Evolutionary conservation across 1,140 invertebrate species (phyloP), one percentile per base, ranked within the genome.

Genomic region (Calliphora vicina): DNA sequence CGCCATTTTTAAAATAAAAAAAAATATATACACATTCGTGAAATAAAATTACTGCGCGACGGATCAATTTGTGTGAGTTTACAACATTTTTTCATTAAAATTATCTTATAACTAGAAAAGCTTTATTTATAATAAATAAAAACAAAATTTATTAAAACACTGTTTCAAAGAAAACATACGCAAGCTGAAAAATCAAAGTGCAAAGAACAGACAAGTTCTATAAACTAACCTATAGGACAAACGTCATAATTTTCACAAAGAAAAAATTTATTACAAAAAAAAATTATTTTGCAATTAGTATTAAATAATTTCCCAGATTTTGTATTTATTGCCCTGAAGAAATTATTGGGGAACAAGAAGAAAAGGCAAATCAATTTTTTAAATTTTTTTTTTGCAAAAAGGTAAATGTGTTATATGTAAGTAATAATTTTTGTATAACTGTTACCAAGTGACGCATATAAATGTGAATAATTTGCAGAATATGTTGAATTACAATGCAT

Each of bases 41-140:
- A 29, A 81, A 81, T 61, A 81, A 81, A 81, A 81, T 50, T 81
- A n/a, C 26, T 81, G 80, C 80, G 45, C 80, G 80, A 81, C 80
- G 80, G 80, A 81, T 71, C 61, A 67, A 45, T 71, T 81, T 81
- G 80, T 81, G 80, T 81, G 80, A 81, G 80, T 81, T 81, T 20
- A 67, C 25, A 61, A 67, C 61, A 61, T 29, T 71, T 29, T 29
- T 57, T 10, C 23, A n/a, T 57, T 25, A 20, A 8, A 27, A 80
- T 26, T 57, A 26, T 17, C 3, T n/a, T 25, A 50, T 42, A n/a
- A 50, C 17, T 67, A 43, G n/a, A 80, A 13, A 50, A n/a, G 10
- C 1, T 45, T 43, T 25, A 50, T 23, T 45, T 25, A 50, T n/a
- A n/a, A 26, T 1, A 50, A 43, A 25, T 20, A 80, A 50, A 80